Evolutionary conservation across 2,797 vertebrate species (phyloP).

Genomic region (Diceros bicornis): DNA sequence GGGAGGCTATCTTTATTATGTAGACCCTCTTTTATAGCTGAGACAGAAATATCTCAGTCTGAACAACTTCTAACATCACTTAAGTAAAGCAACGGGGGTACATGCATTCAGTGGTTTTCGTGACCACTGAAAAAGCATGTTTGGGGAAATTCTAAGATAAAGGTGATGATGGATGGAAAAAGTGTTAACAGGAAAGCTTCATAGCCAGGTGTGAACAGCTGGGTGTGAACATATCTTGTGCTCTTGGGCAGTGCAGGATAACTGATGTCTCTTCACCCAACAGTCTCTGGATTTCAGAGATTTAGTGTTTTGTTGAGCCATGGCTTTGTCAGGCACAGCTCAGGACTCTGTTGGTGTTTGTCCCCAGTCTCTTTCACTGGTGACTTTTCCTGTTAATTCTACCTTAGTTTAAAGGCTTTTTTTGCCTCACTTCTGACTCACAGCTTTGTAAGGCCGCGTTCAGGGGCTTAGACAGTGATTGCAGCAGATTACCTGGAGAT

Average conservation of each 20-base stretch:
- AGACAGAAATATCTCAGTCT: constrained; percentile 61
- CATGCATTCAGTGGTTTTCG: constrained; percentile 72
- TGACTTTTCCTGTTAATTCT: constrained; percentile 84
- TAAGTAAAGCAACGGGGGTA: neutral
- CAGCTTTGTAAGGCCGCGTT: constrained; percentile 42
- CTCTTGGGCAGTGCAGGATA: constrained; percentile 62
- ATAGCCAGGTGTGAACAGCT: constrained; percentile 72
- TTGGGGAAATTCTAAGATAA: constrained; percentile 77
- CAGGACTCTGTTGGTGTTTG: constrained; percentile 68
- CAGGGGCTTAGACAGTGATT: constrained; percentile 69
- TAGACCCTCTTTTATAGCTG: constrained; percentile 37
- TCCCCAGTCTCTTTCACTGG: constrained; percentile 59
- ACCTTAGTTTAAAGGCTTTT: constrained; percentile 72
- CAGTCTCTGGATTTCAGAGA: constrained; percentile 77
- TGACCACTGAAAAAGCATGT: constrained; percentile 76
- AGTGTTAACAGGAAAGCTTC: constrained; percentile 77
- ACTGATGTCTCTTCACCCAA: constrained; percentile 74
- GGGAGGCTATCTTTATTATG: neutral
- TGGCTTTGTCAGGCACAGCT: constrained; percentile 62
- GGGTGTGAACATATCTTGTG: constrained; percentile 75
- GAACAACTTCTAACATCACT: constrained; percentile 42
- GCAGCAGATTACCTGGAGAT: constrained; percentile 59
- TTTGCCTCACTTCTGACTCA: constrained; percentile 78
- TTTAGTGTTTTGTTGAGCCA: constrained; percentile 71
- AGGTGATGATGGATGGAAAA: constrained; percentile 66